Conservation (phyloP, 2,888 invertebrate species). For the Brachycybe producta region DNA sequence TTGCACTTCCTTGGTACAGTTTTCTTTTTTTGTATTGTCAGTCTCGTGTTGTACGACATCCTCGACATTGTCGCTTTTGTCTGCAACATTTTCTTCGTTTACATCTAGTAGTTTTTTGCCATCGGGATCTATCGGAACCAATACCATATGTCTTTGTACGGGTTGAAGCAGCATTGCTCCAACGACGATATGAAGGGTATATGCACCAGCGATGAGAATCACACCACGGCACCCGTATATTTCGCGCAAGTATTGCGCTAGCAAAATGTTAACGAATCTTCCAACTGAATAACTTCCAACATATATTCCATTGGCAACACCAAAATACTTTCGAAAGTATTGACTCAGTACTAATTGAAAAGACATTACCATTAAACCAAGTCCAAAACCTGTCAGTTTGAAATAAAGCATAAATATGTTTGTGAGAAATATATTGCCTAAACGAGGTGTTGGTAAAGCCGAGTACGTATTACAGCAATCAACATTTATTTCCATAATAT, state of each 20-base stretch:
- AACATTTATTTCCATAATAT: too few relatives aligned
- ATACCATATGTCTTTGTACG: conserved; percentile 8
- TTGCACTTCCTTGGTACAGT: too few relatives aligned
- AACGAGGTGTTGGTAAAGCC: too few relatives aligned
- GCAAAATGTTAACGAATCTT: conserved; percentile 38
- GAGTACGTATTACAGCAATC: too few relatives aligned
- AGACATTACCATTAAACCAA: background rate
- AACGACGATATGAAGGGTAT: conserved; percentile 7
- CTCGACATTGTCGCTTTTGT: background rate
- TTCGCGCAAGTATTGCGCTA: conserved; percentile 24
- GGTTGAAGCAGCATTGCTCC: conserved; percentile 13
- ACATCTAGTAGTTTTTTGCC: background rate
- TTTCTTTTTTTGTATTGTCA: too few relatives aligned
- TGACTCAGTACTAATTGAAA: conserved; percentile 6
- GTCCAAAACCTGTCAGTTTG: conserved; percentile 9
- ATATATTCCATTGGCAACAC: conserved; percentile 7
- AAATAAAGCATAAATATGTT: background rate
- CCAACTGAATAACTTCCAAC: conserved; percentile 4
- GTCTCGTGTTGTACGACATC: background rate
- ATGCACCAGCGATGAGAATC: conserved; percentile 8
- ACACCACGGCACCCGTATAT: conserved; percentile 17
- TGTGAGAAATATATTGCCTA: too few relatives aligned
- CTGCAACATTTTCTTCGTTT: background rate
- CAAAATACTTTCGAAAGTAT: conserved; percentile 14
- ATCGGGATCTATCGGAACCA: background rate